Evolutionary conservation across 2,797 vertebrate genomes (phyloP).

Genomic region (Philypnodon macrostomus): DNA sequence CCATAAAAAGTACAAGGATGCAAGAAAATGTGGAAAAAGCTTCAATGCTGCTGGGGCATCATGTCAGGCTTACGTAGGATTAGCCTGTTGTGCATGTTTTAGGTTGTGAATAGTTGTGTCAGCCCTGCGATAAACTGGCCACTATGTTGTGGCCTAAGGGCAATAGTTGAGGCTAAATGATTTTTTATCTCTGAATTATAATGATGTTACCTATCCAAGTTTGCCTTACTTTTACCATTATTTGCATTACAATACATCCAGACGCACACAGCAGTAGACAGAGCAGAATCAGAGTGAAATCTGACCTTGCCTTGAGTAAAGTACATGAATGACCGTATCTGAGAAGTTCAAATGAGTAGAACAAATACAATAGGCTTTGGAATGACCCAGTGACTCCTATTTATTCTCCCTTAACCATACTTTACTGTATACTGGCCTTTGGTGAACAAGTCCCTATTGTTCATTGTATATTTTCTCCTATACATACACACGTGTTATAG

Average conservation of each 20-base stretch:
- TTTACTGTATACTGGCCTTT: not conserved
- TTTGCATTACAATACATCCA: constrained; percentile 1
- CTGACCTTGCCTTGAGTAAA: not conserved
- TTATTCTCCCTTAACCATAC: not conserved
- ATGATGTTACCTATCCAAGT: no score
- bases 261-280: constrained; percentile 1
- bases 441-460: not conserved
- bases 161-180: no score
- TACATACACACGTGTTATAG: not conserved
- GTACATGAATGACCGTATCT: constrained; percentile 2
- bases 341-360: not conserved
- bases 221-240: not conserved
- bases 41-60: no score
- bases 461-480: no score
- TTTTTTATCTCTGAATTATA: no score
- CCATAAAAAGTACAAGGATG: no score
- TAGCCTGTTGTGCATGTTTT: no score
- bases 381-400: not conserved
- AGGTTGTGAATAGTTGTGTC: no score
- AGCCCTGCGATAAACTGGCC: no score
- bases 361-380: constrained; percentile 1
- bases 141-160: no score
- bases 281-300: not conserved
- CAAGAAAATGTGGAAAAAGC: no score
- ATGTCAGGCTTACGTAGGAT: no score